A percentile compares a stretch with the other conserved stretches of the same genome.
phyloP scores from a whole-genome alignment of 2,113 vertebrate genomes.

The Thermophis baileyi region DNA sequence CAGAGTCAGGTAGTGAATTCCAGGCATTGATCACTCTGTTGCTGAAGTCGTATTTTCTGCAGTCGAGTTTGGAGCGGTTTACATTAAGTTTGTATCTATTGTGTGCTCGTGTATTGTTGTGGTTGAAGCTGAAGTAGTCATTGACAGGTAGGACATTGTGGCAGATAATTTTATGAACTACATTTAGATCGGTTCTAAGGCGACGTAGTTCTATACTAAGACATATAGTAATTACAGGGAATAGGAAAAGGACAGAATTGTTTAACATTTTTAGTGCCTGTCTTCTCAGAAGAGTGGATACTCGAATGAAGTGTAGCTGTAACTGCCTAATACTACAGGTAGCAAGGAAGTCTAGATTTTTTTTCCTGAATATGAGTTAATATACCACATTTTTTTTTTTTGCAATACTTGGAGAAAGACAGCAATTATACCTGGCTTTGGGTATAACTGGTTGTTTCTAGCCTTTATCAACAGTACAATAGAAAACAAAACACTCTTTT shows the following conservation, averaged over 20 bases:
- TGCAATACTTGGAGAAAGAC: neutral
- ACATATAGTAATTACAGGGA: neutral
- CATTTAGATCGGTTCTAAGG: too few species aligned
- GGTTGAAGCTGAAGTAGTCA: too few species aligned
- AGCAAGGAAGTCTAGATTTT: neutral
- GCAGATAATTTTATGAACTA: too few species aligned
- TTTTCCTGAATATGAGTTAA: conserved; percentile 2
- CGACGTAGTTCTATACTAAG: too few species aligned
- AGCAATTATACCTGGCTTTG: neutral
- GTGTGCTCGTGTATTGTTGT: too few species aligned
- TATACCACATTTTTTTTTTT: neutral
- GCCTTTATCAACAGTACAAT: neutral
- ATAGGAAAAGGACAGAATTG: neutral
- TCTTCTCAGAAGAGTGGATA: neutral
- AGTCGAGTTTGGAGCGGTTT: too few species aligned
- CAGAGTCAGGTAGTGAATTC: too few species aligned
- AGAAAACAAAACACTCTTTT: neutral
- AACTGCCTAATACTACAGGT: neutral
- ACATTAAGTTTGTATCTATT: too few species aligned
- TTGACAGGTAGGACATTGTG: too few species aligned
- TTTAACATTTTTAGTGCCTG: neutral
- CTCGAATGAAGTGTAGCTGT: neutral
- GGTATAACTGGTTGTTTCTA: neutral
- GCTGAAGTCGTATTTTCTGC: too few species aligned
- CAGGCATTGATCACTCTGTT: too few species aligned